phyloP scores from a whole-genome alignment of 2,113 vertebrate genomes.

The Ploceus nigricollis region DNA sequence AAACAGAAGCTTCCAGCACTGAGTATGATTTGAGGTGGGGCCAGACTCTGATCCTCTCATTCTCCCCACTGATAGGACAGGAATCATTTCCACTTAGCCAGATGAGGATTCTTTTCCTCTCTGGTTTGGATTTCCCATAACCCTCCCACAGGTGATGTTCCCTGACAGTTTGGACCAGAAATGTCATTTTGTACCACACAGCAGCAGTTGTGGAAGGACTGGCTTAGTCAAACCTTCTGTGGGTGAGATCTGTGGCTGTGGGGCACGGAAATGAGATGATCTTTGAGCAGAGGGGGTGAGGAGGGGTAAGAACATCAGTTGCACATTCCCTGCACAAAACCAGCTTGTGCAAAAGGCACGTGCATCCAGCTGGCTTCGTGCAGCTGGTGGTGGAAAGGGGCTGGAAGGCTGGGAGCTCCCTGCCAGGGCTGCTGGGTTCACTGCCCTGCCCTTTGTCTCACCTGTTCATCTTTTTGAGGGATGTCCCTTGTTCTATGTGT shows the following conservation, averaged over 20 bases:
- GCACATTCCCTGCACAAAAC: neutral
- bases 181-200: neutral
- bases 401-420: neutral
- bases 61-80: neutral
- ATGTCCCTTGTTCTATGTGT: neutral
- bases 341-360: neutral
- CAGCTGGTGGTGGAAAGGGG: neutral
- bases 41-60: accelerated
- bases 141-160: neutral
- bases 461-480: neutral
- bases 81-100: neutral
- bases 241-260: neutral
- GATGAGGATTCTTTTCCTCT: neutral
- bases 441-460: neutral
- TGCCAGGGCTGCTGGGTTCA: neutral
- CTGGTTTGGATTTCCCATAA: neutral
- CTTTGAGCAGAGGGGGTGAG: neutral
- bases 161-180: neutral
- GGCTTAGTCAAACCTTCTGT: neutral
- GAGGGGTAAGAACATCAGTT: neutral
- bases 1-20: neutral
- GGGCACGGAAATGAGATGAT: neutral
- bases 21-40: neutral
- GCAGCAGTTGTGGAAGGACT: neutral
- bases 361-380: neutral